A percentile compares a stretch with the other conserved stretches of the same genome.
Conservation (phyloP, 2,888 invertebrate species). For the Hypolimnas misippus region DNA sequence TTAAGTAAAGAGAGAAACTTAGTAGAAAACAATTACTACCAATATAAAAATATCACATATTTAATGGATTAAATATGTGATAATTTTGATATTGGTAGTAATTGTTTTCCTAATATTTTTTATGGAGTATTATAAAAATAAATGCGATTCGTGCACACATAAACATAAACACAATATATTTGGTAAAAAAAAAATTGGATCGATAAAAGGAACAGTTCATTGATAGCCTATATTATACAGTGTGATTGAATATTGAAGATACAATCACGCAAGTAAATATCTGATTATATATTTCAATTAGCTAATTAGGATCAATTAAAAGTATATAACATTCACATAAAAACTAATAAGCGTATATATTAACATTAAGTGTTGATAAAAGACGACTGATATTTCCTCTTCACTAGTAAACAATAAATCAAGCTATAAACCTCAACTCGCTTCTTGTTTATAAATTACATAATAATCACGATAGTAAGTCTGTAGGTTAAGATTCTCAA, state of each 20-base stretch:
- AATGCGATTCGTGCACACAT: no score
- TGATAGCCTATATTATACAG: no score
- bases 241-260: background rate
- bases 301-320: background rate
- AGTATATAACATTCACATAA: background rate
- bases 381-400: background rate
- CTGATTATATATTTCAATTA: background rate
- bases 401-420: background rate
- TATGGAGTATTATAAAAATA: no score
- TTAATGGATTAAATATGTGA: no score
- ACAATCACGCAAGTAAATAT: background rate
- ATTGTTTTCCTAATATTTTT: no score
- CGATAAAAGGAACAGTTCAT: no score
- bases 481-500: background rate
- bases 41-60: no score
- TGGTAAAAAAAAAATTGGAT: no score
- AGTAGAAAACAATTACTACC: no score
- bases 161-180: no score
- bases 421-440: background rate
- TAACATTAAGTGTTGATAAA: background rate
- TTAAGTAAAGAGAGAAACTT: background rate
- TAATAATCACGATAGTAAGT: background rate
- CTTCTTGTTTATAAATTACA: slow-evolving; percentile 3
- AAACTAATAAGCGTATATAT: background rate
- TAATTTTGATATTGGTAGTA: no score